These are phyloP conservation scores for Atrina japonica DNA, from an alignment of 2,888 invertebrate species.

Conservation along the genomic window DNA sequence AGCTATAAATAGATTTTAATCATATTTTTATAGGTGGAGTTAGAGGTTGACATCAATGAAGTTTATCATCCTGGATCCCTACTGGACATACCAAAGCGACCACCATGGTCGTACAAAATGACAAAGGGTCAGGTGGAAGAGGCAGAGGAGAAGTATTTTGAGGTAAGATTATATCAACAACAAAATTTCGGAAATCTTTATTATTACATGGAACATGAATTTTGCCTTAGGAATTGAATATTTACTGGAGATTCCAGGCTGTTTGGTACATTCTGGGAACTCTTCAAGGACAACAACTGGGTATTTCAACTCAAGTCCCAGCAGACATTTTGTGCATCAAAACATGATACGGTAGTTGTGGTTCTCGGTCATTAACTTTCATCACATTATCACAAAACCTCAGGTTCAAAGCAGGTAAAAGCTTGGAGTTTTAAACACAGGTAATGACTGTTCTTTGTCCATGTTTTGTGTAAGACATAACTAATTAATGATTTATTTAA, in stretches of 20 bases:
- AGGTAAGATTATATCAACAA: conserved; percentile 63
- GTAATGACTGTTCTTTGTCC: too few species aligned
- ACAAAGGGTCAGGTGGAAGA: conserved; percentile 87
- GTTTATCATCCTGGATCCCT: conserved; percentile 73
- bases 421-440: too few species aligned
- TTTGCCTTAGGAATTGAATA: not conserved
- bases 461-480: too few species aligned
- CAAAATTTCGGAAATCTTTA: not conserved
- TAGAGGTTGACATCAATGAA: conserved; percentile 74
- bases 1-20: too few species aligned
- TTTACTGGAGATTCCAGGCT: not conserved
- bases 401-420: too few species aligned
- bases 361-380: too few species aligned
- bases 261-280: not conserved
- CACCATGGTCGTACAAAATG: conserved; percentile 91
- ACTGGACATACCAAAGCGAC: conserved; percentile 87
- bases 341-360: too few species aligned
- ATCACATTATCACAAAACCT: too few species aligned
- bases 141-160: conserved; percentile 91
- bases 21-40: conserved; percentile 66
- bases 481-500: too few species aligned
- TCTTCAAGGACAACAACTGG: not conserved
- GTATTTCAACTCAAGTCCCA: too few species aligned
- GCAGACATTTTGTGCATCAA: too few species aligned
- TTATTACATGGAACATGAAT: too few species aligned